A percentile compares a stretch with the other conserved stretches of the same genome.
Conservation (phyloP, 1,140 invertebrate genomes). For the Diorhabda sublineata region DNA sequence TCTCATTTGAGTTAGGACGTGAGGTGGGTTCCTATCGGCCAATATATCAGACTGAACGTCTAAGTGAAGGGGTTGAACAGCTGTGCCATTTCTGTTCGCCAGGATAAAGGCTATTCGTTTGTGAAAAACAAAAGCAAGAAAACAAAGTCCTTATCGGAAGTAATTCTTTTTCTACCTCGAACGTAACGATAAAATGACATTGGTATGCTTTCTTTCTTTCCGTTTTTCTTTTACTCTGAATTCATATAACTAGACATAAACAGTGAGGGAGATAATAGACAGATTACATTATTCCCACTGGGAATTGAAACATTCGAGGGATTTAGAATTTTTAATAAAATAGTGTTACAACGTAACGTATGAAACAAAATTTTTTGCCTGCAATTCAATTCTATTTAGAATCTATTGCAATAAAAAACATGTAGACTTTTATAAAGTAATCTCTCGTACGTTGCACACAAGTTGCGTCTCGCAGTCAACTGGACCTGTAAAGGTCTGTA, state of each 20-base stretch:
- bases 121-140: slow-evolving; percentile 14
- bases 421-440: too few species aligned
- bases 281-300: background rate
- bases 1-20: slow-evolving; percentile 13
- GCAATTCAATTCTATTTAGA: too few species aligned
- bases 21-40: slow-evolving; percentile 8
- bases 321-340: background rate
- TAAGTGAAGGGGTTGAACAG: slow-evolving; percentile 15
- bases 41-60: slow-evolving; percentile 4
- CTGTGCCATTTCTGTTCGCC: background rate
- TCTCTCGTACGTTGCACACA: too few species aligned
- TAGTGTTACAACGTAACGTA: too few species aligned
- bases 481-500: too few species aligned
- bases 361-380: too few species aligned
- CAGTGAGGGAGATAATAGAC: background rate
- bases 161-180: slow-evolving; percentile 4
- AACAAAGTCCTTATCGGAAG: slow-evolving; percentile 15
- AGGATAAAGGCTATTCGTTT: background rate
- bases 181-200: background rate
- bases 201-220: background rate
- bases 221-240: background rate
- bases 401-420: too few species aligned
- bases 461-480: too few species aligned
- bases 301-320: background rate
- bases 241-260: background rate